Conservation (phyloP, 1,140 invertebrate genomes). For the Cydia amplana region DNA sequence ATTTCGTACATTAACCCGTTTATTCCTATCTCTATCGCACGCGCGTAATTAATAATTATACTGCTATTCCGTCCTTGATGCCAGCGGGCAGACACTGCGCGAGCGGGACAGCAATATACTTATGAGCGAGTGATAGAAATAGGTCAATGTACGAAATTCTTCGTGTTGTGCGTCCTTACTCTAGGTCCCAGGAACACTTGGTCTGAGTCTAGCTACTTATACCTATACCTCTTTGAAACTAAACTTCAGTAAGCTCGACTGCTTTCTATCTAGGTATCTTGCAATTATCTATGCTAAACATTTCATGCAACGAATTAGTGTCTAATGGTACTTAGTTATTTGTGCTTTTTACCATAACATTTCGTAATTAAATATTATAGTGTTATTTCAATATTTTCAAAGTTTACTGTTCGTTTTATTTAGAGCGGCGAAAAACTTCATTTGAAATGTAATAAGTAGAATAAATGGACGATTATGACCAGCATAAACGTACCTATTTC, state of each 20-base stretch:
- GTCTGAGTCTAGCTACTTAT: conserved; percentile 8
- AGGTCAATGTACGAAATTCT: too few relatives aligned
- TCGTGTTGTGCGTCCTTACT: too few relatives aligned
- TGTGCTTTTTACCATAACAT: conserved; percentile 16
- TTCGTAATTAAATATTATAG: not conserved
- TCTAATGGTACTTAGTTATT: conserved; percentile 1
- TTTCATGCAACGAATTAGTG: conserved; percentile 8
- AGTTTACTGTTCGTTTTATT: not conserved
- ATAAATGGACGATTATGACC: conserved; percentile 26
- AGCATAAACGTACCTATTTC: conserved; percentile 26
- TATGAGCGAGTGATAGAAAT: too few relatives aligned
- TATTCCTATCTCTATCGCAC: too few relatives aligned
- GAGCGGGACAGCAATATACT: too few relatives aligned
- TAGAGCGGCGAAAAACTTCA: not conserved
- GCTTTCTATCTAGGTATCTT: conserved; percentile 28
- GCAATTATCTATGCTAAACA: conserved; percentile 8
- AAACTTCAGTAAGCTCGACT: conserved; percentile 19
- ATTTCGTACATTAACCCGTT: too few relatives aligned
- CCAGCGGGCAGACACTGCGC: too few relatives aligned
- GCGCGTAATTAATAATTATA: too few relatives aligned
- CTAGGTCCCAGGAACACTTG: not conserved
- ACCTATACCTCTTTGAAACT: not conserved
- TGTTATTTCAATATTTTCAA: not conserved
- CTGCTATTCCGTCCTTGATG: too few relatives aligned
- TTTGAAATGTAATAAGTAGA: not conserved